Base-by-base conservation (phyloP, 2,888 invertebrate species). In the Agonopterix arenella region DNA sequence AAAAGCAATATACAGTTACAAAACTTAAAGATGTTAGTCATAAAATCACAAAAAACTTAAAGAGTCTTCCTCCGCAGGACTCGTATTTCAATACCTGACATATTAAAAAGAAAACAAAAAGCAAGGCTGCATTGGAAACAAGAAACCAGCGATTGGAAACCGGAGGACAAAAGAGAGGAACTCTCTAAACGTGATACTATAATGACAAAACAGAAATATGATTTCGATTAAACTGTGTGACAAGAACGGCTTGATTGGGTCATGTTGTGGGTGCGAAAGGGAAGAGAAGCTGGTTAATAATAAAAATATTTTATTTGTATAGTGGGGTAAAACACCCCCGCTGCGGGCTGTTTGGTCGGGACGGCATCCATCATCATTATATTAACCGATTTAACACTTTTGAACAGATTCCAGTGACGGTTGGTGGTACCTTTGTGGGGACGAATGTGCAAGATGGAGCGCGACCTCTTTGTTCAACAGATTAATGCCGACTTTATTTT, bases 121-220 rank as follows among this genome's bases (percentile, higher is more conserved):
- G 68, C 61, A 70, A 76, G 76, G 78, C 75, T 74, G 76, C 79
- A 78, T 80, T 80, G 68, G 85, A 81, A 88, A 89, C 80, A 78
- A 86, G 89, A 89, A 84, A 84, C 85, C 84, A 68, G 64, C 77
- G 16, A 79, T 81, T 75, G 78, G 76, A 63, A 76, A 82, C 79
- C 73, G 66, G 70, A 73, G 81, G 75, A 88, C 88, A 89, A 89
- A 84, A 71, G 86, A 84, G 80, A 83, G 82, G 84, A 84, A 84
- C 84, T 83, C 72, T 70, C 75, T 80, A 75, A 86, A 89, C 77
- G 84, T 73, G 86, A 86, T 85, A 84, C 84, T 75, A 86, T 88
- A 89, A 89, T 89, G 88, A 89, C 89, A 86, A 88, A 86, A 88
- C 85, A 88, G 88, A 89, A 89, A 89, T 88, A 86, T 88, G 81